phyloP scores from a whole-genome alignment of 2,888 invertebrate species.

The Bombyx huttoni region DNA sequence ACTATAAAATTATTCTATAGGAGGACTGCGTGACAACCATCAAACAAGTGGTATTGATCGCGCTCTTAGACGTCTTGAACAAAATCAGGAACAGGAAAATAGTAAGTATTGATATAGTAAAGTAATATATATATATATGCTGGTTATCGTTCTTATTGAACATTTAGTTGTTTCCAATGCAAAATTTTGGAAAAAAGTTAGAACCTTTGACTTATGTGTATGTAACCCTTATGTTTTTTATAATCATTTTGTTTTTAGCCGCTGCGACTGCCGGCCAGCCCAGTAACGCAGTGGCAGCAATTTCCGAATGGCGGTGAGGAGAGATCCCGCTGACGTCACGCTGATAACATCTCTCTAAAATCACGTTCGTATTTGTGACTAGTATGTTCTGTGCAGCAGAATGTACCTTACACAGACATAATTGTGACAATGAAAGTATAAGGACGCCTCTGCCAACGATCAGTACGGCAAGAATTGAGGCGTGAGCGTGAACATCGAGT shows the following conservation, averaged over 20 bases:
- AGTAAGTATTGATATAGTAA: conserved; percentile 38
- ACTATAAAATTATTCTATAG: conserved; percentile 16
- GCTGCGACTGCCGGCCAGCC: conserved; percentile 67
- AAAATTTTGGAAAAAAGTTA: too few species aligned
- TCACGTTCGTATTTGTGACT: background rate
- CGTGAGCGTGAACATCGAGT: conserved; percentile 16
- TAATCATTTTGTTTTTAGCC: conserved; percentile 14
- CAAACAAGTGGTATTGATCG: conserved; percentile 49
- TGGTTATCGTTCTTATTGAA: too few species aligned
- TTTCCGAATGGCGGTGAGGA: conserved; percentile 55
- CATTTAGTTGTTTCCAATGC: too few species aligned
- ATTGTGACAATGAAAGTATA: conserved; percentile 22
- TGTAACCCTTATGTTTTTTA: too few species aligned
- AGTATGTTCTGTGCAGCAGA: conserved; percentile 4
- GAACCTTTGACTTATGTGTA: too few species aligned
- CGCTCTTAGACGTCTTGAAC: conserved; percentile 56
- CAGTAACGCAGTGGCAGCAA: conserved; percentile 70
- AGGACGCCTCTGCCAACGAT: conserved; percentile 13
- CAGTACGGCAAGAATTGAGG: conserved; percentile 22
- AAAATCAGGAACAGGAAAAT: conserved; percentile 51
- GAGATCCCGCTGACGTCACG: background rate
- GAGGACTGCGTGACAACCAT: conserved; percentile 52
- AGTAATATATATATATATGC: too few species aligned
- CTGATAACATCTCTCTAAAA: background rate
- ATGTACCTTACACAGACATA: background rate